Percentiles rank a stretch among this genome's conserved stretches.
phyloP scores from a whole-genome alignment of 2,888 invertebrate genomes.

The Dicyrtomina minuta region DNA sequence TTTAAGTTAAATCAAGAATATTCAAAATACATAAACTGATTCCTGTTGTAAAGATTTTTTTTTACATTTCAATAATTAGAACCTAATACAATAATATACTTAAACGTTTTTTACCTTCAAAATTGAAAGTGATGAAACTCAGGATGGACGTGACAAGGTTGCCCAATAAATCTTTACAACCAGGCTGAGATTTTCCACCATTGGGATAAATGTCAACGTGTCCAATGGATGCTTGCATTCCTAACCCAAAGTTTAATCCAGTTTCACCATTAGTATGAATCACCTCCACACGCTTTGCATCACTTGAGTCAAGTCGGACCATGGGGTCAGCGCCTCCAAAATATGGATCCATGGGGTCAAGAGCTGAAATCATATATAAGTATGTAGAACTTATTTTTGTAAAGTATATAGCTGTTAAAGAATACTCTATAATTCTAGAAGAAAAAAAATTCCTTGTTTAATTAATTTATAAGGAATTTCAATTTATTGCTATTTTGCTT shows the following conservation, averaged over 20 bases:
- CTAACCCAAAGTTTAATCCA: conserved; percentile 42
- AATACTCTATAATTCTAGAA: too few relatives aligned
- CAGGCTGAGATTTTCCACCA: conserved; percentile 57
- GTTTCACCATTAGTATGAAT: conserved; percentile 64
- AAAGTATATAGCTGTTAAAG: too few relatives aligned
- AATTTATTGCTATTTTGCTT: too few relatives aligned
- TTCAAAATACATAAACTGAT: neutral
- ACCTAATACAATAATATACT: neutral
- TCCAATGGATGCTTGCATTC: conserved; percentile 51
- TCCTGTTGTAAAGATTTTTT: conserved; percentile 12
- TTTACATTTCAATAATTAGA: too few relatives aligned
- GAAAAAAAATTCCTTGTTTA: too few relatives aligned
- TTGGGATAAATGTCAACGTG: conserved; percentile 58
- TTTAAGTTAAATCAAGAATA: too few relatives aligned
- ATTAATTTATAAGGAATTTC: too few relatives aligned
- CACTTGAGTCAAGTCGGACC: conserved; percentile 62
- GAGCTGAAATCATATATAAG: conserved; percentile 57
- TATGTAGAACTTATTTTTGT: neutral
- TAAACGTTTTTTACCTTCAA: conserved; percentile 40
- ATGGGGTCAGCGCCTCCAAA: conserved; percentile 59
- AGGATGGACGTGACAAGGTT: conserved; percentile 45
- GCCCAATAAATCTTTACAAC: conserved; percentile 54
- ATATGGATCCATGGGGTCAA: conserved; percentile 69
- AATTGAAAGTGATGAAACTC: conserved; percentile 47
- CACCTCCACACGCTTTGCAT: conserved; percentile 66